Base-by-base conservation (phyloP, 2,113 vertebrate species). In the Butastur rufipennis region DNA sequence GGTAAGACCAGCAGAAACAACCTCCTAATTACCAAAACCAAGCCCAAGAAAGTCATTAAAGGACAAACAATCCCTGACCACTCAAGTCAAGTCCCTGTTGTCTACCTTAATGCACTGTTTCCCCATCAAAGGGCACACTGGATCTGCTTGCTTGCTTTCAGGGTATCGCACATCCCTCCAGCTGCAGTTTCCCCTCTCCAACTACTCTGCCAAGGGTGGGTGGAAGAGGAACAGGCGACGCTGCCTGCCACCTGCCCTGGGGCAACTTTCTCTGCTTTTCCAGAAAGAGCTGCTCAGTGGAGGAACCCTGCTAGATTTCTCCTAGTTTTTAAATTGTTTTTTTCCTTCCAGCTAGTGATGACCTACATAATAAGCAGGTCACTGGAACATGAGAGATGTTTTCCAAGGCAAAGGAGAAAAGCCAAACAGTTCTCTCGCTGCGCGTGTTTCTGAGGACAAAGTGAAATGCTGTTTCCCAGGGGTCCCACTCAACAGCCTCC, bases 331-430 rank as follows among this genome's bases (percentile, higher is more conserved):
- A 94, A 82, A 50, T 58, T 48, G 74, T 48, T 89, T 77, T 77
- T 70, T 86, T 61, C 32, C 66, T 96, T 88, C 53, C 9, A 21
- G 36, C 38, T 86, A 85, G 72, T 25, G 40, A 68, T 93, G 92
- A 96, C 95, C 96, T 95, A 97, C 85, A 96, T 96, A 96, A 83
- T 66, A 96, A 97, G 45, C 90, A 97, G 96, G 96, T 94, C 95
- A 96, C 74, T 73, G 74, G 95, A 96, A 96, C 93, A 92, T 0
- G 0, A 82, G 68, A 75, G 70, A 79, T 91, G 74, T 87, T 94
- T 95, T 90, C 68, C 0, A 0, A 96, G 48, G 70, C 81, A 61
- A 43, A 93, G 43, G 27, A 96, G 90, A 95, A 93, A 96, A 96
- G 47, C 36, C 48, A 90, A 78, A 62, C 77, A 93, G 71, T 31